phyloP scores from a whole-genome alignment of 2,113 vertebrate genomes.

The Zosterops lateralis region DNA sequence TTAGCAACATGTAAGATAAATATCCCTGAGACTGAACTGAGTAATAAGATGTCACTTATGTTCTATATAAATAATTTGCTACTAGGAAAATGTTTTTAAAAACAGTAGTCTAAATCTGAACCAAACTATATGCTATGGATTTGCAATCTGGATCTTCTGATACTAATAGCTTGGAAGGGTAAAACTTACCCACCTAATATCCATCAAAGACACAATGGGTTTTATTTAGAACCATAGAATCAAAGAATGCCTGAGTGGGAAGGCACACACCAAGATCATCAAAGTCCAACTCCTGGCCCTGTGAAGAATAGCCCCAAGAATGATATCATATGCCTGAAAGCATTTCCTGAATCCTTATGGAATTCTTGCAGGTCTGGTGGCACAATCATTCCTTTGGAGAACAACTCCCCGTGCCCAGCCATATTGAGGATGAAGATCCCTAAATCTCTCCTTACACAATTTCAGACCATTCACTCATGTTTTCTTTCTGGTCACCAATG shows the following conservation, averaged over 20 bases:
- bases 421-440: background rate
- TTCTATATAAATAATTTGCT: conserved; percentile 60
- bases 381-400: background rate
- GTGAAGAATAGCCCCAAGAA: background rate
- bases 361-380: background rate
- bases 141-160: conserved; percentile 23
- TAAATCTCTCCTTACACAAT: background rate
- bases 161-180: conserved; percentile 32
- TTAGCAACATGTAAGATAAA: conserved; percentile 46
- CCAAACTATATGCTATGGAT: conserved; percentile 31
- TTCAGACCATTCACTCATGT: background rate
- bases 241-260: background rate
- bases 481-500: background rate
- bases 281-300: background rate
- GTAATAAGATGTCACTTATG: conserved; percentile 57
- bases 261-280: background rate
- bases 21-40: conserved; percentile 38
- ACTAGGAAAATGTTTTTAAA: conserved; percentile 56
- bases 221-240: conserved; percentile 50
- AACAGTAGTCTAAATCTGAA: conserved; percentile 45
- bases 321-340: background rate
- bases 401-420: background rate
- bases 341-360: background rate
- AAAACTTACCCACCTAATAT: conserved; percentile 28
- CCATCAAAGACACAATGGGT: background rate